phyloP scores from a whole-genome alignment of 1,140 invertebrate species.

The Anagrus nilaparvatae region DNA sequence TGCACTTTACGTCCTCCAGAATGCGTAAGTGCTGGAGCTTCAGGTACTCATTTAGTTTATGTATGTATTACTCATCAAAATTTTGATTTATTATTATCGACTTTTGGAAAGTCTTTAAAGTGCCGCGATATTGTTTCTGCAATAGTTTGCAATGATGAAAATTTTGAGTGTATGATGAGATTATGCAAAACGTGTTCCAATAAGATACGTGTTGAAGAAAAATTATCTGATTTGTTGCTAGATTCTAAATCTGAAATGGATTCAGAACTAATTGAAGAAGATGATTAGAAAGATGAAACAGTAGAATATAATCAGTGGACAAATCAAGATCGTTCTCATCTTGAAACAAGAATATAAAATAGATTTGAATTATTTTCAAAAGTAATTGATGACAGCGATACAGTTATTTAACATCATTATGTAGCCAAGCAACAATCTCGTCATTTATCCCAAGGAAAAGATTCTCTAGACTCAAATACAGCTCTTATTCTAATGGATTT shows the following conservation, averaged over 20 bases:
- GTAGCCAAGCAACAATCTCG: constrained; percentile 9
- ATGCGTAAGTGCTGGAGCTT: too few species aligned
- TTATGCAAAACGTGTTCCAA: too few species aligned
- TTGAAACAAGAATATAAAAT: background rate
- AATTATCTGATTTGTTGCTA: background rate
- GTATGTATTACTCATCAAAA: too few species aligned
- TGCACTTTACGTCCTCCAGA: background rate
- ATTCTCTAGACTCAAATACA: background rate
- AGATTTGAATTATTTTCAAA: constrained; percentile 4
- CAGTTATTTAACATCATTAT: constrained; percentile 10
- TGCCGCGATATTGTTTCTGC: background rate
- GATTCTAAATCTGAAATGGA: background rate
- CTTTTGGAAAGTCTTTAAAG: background rate
- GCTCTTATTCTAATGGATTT: constrained; percentile 12
- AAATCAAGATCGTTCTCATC: constrained; percentile 4
- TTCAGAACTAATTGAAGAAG: background rate
- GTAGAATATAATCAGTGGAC: constrained; percentile 12
- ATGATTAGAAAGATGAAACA: constrained; percentile 4
- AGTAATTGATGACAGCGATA: background rate
- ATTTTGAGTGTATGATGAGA: background rate
- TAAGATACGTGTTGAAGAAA: background rate
- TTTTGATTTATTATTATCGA: too few species aligned
- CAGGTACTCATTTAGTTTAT: too few species aligned
- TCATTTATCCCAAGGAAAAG: constrained; percentile 8
- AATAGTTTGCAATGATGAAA: background rate